A percentile compares a stretch with the other conserved stretches of the same genome.
Conservation (phyloP, 2,113 vertebrate species). For the Chaetura pelagica region DNA sequence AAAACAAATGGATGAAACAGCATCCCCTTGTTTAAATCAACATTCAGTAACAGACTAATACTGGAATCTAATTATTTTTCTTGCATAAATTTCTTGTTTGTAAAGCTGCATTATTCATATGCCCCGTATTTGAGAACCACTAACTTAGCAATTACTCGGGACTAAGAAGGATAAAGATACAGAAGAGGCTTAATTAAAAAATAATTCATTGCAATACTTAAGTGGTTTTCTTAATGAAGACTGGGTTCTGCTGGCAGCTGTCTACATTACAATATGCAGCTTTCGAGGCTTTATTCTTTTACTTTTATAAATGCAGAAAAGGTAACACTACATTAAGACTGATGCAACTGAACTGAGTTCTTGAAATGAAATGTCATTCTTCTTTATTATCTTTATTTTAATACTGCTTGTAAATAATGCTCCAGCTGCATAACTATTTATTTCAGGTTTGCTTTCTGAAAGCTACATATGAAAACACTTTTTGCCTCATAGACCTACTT, state of each 20-base stretch:
- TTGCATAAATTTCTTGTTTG: neutral
- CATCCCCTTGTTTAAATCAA: neutral
- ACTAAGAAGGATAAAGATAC: neutral
- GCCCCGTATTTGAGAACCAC: neutral
- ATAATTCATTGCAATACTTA: neutral
- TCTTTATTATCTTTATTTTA: conserved; percentile 38
- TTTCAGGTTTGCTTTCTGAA: conserved; percentile 19
- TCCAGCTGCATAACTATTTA: neutral
- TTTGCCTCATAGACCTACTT: neutral
- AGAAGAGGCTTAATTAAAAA: neutral
- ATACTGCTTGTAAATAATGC: neutral
- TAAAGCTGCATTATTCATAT: neutral
- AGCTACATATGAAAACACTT: neutral
- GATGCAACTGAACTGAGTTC: neutral
- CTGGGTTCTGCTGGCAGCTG: neutral
- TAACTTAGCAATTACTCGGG: neutral
- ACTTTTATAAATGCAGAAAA: neutral
- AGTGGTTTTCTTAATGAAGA: neutral
- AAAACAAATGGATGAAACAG: neutral
- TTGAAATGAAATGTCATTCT: neutral
- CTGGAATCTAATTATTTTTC: neutral
- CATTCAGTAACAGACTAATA: neutral
- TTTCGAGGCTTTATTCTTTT: neutral
- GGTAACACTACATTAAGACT: neutral
- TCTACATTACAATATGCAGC: neutral